Conservation (phyloP, 2,888 invertebrate genomes). For the Cancer borealis region DNA sequence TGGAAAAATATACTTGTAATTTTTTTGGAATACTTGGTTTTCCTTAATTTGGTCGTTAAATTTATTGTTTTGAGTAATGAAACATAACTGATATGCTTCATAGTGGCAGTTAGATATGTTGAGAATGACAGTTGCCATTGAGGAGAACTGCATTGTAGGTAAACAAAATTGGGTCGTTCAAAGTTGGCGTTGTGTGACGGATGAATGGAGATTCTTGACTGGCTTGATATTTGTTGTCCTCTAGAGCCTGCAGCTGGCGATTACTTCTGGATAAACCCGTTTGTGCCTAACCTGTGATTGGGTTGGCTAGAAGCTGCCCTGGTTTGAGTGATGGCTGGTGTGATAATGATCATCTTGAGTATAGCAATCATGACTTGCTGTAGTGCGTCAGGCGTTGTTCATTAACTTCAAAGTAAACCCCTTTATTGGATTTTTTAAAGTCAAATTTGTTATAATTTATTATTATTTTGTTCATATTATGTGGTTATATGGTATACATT, state of each 20-base stretch:
- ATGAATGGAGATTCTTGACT: background rate
- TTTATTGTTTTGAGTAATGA: background rate
- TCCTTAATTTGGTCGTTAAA: background rate
- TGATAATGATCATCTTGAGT: background rate
- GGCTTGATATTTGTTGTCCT: background rate
- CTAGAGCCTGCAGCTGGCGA: background rate
- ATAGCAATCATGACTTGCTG: background rate
- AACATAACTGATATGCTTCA: background rate
- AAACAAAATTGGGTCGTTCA: background rate
- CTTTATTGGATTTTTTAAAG: background rate
- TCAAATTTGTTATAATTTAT: background rate
- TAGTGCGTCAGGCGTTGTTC: background rate
- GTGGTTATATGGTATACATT: background rate
- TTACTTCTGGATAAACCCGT: background rate
- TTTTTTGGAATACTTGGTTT: background rate
- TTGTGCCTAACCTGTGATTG: background rate
- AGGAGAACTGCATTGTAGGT: background rate
- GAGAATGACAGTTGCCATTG: background rate
- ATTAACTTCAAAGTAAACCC: background rate
- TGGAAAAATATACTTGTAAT: background rate
- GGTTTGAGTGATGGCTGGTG: constrained; percentile 39
- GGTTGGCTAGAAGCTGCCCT: background rate
- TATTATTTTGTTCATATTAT: background rate
- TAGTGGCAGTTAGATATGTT: background rate
- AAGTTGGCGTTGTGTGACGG: background rate